Conservation (phyloP, 2,113 vertebrate genomes). For the Hippolais icterina region DNA sequence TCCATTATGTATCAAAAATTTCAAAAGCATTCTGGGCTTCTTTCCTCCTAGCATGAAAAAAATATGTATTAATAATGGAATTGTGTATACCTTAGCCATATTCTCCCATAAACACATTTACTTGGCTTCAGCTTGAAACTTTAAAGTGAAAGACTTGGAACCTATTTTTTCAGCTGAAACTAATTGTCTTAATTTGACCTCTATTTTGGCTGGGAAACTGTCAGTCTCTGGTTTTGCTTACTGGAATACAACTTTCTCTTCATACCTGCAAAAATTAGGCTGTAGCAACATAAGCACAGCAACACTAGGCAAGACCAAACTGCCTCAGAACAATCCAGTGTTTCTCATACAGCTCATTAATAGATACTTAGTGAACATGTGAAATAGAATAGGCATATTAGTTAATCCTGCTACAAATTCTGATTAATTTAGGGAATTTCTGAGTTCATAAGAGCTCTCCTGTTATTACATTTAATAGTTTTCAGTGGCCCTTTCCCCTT, state of each 20-base stretch:
- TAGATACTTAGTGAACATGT: not conserved
- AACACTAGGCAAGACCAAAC: not conserved
- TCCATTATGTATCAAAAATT: not conserved
- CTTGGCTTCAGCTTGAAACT: not conserved
- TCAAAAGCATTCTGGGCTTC: not conserved
- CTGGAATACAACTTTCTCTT: not conserved
- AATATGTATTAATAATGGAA: not conserved
- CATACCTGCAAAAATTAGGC: not conserved
- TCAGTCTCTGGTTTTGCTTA: not conserved
- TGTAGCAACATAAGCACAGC: not conserved
- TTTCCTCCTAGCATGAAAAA: not conserved
- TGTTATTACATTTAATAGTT: not conserved
- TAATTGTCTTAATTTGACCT: not conserved
- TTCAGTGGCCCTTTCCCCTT: not conserved
- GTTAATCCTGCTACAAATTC: not conserved
- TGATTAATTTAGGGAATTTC: not conserved
- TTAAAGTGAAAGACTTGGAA: not conserved
- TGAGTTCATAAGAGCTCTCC: not conserved
- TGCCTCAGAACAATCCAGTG: not conserved
- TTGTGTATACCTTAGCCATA: not conserved
- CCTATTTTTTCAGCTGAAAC: not conserved
- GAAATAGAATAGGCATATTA: not conserved
- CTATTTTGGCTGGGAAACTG: not conserved
- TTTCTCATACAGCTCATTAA: not conserved
- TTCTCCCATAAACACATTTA: not conserved